Base-by-base conservation (phyloP, 2,888 invertebrate genomes). In the Caenorhabditis sinica region DNA sequence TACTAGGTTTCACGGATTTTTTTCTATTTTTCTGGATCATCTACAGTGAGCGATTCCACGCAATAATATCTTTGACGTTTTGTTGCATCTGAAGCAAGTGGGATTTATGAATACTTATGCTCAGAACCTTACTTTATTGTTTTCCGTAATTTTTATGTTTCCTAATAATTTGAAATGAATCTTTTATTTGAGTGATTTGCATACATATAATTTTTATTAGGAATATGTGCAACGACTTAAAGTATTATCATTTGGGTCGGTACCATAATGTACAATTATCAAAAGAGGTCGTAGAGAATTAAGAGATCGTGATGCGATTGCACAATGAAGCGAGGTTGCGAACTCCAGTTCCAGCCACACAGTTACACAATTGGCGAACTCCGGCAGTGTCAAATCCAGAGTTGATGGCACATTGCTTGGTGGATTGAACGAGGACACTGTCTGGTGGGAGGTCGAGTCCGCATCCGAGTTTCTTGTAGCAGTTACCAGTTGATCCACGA, bases 361-460 rank as follows among this genome's bases (percentile, higher is more conserved):
- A 92, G 20, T 88, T 80, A 73, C 92, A 92, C 40, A 92, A 75
- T 63, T 86, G 83, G 40, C 89, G 90, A 15, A 90, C 89, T 20
- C 81, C 87, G 36, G 80, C 73, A 0, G 92, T 92, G 83, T 90
- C 89, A 75, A 92, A 90, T 43, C 92, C 92, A 49, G 87, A 63
- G 15, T 79, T 69, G 53, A 92, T 91, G 82, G 91, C 91, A 65
- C 92, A 92, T 60, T 86, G 75, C 63, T 92, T 92, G 58, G 89
- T 90, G 13, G 86, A 82, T 81, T 90, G 89, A 17, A 92, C 90
- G 20, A 92, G 85, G 25, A 90, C 87, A 63, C 85, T 89, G 83
- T 92, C 92, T 20, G 92, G 77, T 13, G 92, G 92, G 9, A 91
- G 86, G 20, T 88, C 88, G n/a, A 92, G 88, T 20, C 92, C 92